Evolutionary conservation across 2,113 vertebrate genomes (phyloP), one percentile per base, ranked within the genome.

Genomic region (Saccopteryx bilineata): DNA sequence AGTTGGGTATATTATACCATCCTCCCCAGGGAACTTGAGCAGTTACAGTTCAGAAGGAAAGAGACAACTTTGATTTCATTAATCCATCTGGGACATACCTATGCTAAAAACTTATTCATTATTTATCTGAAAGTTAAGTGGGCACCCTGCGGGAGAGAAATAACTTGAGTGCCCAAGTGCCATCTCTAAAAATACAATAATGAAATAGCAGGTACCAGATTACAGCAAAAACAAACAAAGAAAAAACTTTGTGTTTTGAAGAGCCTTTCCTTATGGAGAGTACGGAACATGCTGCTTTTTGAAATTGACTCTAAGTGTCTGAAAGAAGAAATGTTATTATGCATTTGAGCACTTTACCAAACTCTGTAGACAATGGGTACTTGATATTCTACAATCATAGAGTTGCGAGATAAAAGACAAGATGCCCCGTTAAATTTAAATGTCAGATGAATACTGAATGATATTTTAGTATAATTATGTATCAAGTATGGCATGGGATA

Each of bases 41-140:
- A 92, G 65, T 87, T n/a, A 87, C 24, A 90, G 24, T 72, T 88
- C 78, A 92, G 50, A 95, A 69, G 78, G 39, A 96, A 78, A 82
- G 48, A 75, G 66, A 96, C 87, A 92, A 66, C 31, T 83, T 48
- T 60, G 46, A 81, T 87, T 63, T 52, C 68, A 92, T 78, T 81
- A 96, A 71, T 74, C 56, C 75, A 87, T 28, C 46, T 46, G 85
- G 74, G 86, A 84, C 75, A 87, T 7, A 82, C 65, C 69, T 93
- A 78, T 12, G 93, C 48, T 50, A 85, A 92, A 87, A 96, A 72
- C 87, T 17, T 52, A 88, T 54, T 79, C 79, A 72, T 24, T 83
- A 26, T 87, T 95, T 72, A 87, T 50, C 65, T 90, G 65, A 79
- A 97, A 89, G 82, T 76, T 87, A 94, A 96, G 72, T 87, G 68